Conservation (phyloP, 2,888 invertebrate genomes). For the Epinotia brunnichana region DNA sequence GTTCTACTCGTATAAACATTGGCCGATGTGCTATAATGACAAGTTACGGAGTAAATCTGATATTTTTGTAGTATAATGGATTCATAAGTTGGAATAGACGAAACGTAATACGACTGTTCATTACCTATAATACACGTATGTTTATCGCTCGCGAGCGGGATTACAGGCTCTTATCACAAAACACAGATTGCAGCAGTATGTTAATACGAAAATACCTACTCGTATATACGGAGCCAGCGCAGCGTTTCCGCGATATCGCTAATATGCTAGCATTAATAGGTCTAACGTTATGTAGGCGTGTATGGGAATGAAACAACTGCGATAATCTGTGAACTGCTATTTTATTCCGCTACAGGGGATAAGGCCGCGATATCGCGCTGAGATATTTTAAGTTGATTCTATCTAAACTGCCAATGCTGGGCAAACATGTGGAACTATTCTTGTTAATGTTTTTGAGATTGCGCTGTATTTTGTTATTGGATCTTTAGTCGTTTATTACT, state of each 20-base stretch:
- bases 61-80: slow-evolving; percentile 32
- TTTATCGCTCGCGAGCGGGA: slow-evolving; percentile 60
- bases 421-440: slow-evolving; percentile 69
- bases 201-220: slow-evolving; percentile 37
- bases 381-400: slow-evolving; percentile 65
- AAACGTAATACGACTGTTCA: slow-evolving; percentile 42
- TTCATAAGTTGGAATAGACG: slow-evolving; percentile 40
- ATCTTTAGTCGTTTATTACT: slow-evolving; percentile 16
- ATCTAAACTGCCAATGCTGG: slow-evolving; percentile 67
- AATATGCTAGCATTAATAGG: slow-evolving; percentile 35
- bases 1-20: slow-evolving; percentile 20
- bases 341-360: slow-evolving; percentile 44
- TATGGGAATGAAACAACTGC: slow-evolving; percentile 38
- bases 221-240: slow-evolving; percentile 27
- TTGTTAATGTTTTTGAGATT: slow-evolving; percentile 61
- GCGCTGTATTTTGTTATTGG: slow-evolving; percentile 17
- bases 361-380: slow-evolving; percentile 58
- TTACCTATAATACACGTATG: slow-evolving; percentile 50
- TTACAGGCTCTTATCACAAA: slow-evolving; percentile 62
- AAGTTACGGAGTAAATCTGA: slow-evolving; percentile 30
- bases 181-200: slow-evolving; percentile 37
- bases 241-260: slow-evolving; percentile 38
- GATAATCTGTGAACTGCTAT: slow-evolving; percentile 42
- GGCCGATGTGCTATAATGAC: slow-evolving; percentile 9
- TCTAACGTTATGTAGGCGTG: slow-evolving; percentile 37